Conservation (phyloP, 92 coral and sea anemone genomes). For the Metridium senile region DNA sequence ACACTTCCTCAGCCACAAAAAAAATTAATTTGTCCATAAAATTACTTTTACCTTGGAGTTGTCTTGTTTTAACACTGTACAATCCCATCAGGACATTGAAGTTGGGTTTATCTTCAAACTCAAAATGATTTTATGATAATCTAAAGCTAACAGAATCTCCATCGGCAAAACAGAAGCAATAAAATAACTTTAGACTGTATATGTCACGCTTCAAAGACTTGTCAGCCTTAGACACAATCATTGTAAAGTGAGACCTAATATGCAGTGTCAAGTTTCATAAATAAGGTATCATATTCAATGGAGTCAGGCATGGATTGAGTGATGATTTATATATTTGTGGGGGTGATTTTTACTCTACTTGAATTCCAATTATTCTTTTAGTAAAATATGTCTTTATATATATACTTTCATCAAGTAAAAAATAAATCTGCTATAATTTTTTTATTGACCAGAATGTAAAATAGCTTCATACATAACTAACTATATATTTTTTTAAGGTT, state of each 20-base stretch:
- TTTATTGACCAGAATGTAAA: too few relatives aligned
- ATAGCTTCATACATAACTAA: too few relatives aligned
- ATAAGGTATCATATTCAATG: conserved; percentile 22
- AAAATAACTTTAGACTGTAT: not conserved
- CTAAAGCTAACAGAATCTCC: conserved; percentile 2
- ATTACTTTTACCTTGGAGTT: conserved; percentile 15
- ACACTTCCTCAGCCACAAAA: not conserved
- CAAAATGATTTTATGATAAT: conserved; percentile 13
- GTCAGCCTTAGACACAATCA: not conserved
- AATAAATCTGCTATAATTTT: too few relatives aligned
- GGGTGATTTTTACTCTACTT: not conserved
- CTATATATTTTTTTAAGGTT: too few relatives aligned
- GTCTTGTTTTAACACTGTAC: conserved; percentile 8
- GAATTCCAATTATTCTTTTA: not conserved
- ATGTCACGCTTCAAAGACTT: too few relatives aligned
- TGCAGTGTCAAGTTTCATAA: conserved; percentile 10
- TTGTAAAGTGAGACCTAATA: not conserved
- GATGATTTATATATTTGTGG: not conserved
- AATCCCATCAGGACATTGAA: conserved; percentile 1
- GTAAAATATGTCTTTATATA: too few relatives aligned
- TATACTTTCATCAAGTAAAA: too few relatives aligned
- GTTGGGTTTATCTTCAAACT: not conserved
- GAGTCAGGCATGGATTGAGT: conserved; percentile 1
- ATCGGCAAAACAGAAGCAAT: conserved; percentile 24
- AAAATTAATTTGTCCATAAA: not conserved